phyloP scores from a whole-genome alignment of 2,888 invertebrate species.

The Stegana nigrithorax region DNA sequence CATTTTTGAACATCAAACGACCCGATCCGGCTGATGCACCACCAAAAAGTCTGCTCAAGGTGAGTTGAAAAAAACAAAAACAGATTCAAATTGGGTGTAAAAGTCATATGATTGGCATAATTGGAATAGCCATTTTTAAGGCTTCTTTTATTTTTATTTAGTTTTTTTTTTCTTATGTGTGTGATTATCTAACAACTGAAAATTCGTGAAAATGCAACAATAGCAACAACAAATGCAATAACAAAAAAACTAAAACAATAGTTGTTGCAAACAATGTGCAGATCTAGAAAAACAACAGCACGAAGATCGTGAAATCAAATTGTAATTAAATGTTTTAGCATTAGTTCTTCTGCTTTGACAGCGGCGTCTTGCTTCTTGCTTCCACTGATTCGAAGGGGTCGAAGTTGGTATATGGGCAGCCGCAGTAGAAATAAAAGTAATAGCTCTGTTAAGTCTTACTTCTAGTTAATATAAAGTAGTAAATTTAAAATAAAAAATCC shows the following conservation, averaged over 20 bases:
- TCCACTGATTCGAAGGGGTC: slow-evolving; percentile 52
- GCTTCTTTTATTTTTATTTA: neutral
- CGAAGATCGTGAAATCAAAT: slow-evolving; percentile 14
- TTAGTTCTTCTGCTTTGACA: too few relatives aligned
- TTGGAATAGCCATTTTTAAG: neutral
- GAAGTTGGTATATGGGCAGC: too few relatives aligned
- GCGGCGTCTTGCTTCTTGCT: too few relatives aligned
- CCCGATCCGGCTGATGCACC: slow-evolving; percentile 54
- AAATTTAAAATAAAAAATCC: too few relatives aligned
- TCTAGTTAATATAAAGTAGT: too few relatives aligned
- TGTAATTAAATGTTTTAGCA: slow-evolving; percentile 14
- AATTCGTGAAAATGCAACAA: slow-evolving; percentile 34
- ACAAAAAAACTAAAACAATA: neutral
- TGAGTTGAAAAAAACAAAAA: slow-evolving; percentile 40
- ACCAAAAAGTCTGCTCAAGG: slow-evolving; percentile 60
- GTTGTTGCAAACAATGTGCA: neutral
- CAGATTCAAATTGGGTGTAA: slow-evolving; percentile 2
- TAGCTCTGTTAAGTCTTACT: too few relatives aligned
- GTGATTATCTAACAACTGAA: slow-evolving; percentile 53
- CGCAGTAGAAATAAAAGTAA: too few relatives aligned
- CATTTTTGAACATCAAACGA: slow-evolving; percentile 70
- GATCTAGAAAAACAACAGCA: slow-evolving; percentile 15
- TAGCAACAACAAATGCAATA: slow-evolving; percentile 3
- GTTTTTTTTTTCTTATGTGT: slow-evolving; percentile 10
- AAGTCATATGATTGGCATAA: too few relatives aligned